Evolutionary conservation across 2,797 vertebrate genomes (phyloP).

Genomic region (Epinephelus coioides): DNA sequence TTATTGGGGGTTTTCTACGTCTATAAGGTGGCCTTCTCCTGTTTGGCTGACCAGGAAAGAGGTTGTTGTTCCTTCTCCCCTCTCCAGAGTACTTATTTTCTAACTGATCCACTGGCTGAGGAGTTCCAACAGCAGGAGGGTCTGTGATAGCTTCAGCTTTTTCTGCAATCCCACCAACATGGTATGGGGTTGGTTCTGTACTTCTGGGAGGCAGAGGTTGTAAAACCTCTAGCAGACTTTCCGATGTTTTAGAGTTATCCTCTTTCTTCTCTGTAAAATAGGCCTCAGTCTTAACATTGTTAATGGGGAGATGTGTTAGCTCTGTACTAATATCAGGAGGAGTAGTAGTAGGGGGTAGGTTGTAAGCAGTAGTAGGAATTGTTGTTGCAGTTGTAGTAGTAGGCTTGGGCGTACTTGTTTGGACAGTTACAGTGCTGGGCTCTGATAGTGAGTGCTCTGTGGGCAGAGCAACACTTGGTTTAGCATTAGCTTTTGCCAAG

Average conservation of each 20-base stretch:
- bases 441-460: slow-evolving; percentile 58
- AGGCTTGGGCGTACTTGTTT: slow-evolving; percentile 33
- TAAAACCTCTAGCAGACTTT: slow-evolving; percentile 37
- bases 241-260: slow-evolving; percentile 2
- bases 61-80: slow-evolving; percentile 53
- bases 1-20: slow-evolving; percentile 74
- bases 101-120: slow-evolving; percentile 41
- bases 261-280: slow-evolving; percentile 19
- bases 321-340: slow-evolving; percentile 12
- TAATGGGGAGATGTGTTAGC: neutral
- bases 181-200: slow-evolving; percentile 41
- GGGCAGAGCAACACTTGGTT: slow-evolving; percentile 56
- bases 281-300: neutral
- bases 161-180: slow-evolving; percentile 33
- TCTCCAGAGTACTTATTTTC: slow-evolving; percentile 51
- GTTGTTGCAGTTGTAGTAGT: slow-evolving; percentile 17
- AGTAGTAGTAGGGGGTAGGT: slow-evolving; percentile 3
- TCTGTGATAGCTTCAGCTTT: slow-evolving; percentile 44
- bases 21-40: slow-evolving; percentile 78
- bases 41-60: slow-evolving; percentile 64
- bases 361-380: slow-evolving; percentile 1
- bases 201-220: slow-evolving; percentile 37
- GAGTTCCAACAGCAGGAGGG: slow-evolving; percentile 24
- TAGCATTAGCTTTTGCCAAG: slow-evolving; percentile 81
- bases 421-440: slow-evolving; percentile 49